Base-by-base conservation (phyloP, 1,140 invertebrate genomes). In the Drosophila sproati region DNA sequence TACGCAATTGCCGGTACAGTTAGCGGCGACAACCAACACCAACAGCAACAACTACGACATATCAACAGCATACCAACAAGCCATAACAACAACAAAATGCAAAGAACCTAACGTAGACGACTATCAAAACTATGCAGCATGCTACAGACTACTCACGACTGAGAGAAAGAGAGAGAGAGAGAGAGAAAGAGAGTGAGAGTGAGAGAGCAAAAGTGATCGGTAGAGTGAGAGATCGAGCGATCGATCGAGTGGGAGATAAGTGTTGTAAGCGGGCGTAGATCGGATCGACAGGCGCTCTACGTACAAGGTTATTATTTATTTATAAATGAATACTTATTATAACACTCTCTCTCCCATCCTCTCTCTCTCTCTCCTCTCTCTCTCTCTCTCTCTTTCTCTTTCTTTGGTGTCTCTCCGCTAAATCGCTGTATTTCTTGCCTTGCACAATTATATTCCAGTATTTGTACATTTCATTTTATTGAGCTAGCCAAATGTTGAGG, bases 231-330 rank as follows among this genome's bases (percentile, higher is more conserved):
- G 12, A n/a, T 7, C 6, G 35, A 4, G 12, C 6, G 66, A 45
- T 52, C 52, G 63, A 32, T 20, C 20, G 51, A 5, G 35, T 55
- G 64, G 39, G 12, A 51, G 34, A 34, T 20, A 43, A 43, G 39
- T 41, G 8, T n/a, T 43, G 39, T 43, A 4, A n/a, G 39, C 39
- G 10, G 10, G 39, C 39, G 39, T 43, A 10, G 32, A 7, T 45
- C 8, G 12, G 56, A 20, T 20, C 43, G 32, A 47, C 28, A 63
- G 77, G 47, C 20, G 29, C 20, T 8, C 2, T 34, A n/a, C 67
- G 63, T 45, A 57, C 83, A 83, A 88, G 80, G 83, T 80, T 88
- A 87, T 68, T 80, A 71, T 70, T 89, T 87, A 87, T 83, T 87
- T 82, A 77, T 87, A 88, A 82, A 80, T 78, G 72, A 82, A 74